Base-by-base conservation (phyloP, 2,113 vertebrate genomes). In the Sorex fumeus region DNA sequence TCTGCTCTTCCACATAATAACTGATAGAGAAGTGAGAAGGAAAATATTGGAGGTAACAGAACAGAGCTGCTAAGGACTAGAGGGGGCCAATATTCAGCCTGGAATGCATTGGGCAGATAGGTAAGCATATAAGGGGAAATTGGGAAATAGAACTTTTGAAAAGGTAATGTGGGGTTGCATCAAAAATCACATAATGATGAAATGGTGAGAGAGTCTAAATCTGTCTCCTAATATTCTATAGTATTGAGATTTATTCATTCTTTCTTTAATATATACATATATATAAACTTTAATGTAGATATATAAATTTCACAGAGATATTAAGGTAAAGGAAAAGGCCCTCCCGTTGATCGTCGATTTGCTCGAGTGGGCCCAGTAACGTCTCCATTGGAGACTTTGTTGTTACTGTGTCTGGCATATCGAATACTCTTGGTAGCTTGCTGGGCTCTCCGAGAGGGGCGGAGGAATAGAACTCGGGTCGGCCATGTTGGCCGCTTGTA, bases 1-100 rank as follows among this genome's bases (percentile, higher is more conserved):
- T 95, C 47, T 91, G 47, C n/a, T 45, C 71, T 91, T 87, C 6
- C 12, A 71, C 9, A 70, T 74, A 93, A n/a, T 3, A 69, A 62
- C 76, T 84, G 32, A 19, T 90, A 60, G 30, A 53, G 75, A 85
- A 69, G n/a, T 47, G 30, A 57, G 4, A 78, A 62, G 82, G 57
- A 43, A 53, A 62, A 70, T 1, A 6, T 27, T 53, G 3, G 30
- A 89, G 69, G 71, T 76, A 93, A 40, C 0, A 71, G 36, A 83
- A 13, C 13, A 62, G 75, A 82, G 28, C 64, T 71, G 36, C 30
- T 72, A 12, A 76, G 23, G 47, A 81, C 32, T 62, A 28, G 23
- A 18, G 43, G 43, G 47, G 7, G 8, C 11, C 0, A 45, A 23
- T 6, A 64, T 21, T 43, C 12, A 21, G 45, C n/a, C 9, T 45